Conservation (phyloP, 2,888 invertebrate genomes). For the Papilio protenor region DNA sequence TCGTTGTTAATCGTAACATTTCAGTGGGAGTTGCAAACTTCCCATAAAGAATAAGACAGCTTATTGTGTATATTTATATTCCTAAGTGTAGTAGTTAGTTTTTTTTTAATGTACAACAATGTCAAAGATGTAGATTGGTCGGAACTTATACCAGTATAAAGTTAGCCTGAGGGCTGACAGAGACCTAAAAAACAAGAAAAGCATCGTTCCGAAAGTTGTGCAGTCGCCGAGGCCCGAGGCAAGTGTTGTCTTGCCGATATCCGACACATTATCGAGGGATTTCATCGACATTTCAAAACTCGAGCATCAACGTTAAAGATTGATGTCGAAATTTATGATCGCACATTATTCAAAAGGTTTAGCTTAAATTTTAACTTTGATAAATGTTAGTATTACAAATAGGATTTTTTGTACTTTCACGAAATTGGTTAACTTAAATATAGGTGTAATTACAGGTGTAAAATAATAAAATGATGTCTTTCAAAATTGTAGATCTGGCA, state of each 20-base stretch:
- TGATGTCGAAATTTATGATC: conserved; percentile 51
- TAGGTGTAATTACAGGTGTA: neutral
- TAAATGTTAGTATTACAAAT: neutral
- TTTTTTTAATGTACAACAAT: neutral
- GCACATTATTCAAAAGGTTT: conserved; percentile 39
- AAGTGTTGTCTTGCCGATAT: conserved; percentile 54
- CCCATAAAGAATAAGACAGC: too few relatives aligned
- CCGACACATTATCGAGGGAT: conserved; percentile 77
- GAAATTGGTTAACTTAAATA: neutral
- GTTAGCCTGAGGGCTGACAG: neutral
- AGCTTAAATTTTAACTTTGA: conserved; percentile 22
- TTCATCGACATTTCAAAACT: conserved; percentile 72
- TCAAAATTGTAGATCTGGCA: neutral
- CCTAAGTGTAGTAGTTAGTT: too few relatives aligned
- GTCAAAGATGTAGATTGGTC: neutral
- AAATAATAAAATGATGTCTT: neutral
- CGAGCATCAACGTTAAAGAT: conserved; percentile 27
- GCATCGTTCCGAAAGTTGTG: neutral
- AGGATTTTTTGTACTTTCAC: neutral
- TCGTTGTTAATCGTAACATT: too few relatives aligned
- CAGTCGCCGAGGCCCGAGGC: conserved; percentile 40
- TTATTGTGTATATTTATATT: too few relatives aligned
- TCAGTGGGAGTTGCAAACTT: too few relatives aligned
- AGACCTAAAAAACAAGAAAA: conserved; percentile 12
- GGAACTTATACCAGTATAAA: conserved; percentile 8